These are phyloP conservation scores for Macroglossus sobrinus DNA, from an alignment of 2,113 vertebrate genomes.

Conservation along the genomic window DNA sequence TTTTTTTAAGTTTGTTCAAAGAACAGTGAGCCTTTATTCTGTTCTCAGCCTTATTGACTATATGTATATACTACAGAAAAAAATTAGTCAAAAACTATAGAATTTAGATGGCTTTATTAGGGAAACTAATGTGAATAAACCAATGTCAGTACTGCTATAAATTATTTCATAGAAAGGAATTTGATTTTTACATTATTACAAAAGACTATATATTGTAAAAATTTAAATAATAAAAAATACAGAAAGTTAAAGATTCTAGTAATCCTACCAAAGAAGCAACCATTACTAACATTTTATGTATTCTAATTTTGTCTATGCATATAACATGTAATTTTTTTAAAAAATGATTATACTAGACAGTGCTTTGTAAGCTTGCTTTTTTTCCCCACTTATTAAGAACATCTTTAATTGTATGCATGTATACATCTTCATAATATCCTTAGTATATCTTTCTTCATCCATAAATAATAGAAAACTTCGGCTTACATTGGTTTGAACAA, in stretches of 20 bases:
- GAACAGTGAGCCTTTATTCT: not conserved
- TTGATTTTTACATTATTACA: not conserved
- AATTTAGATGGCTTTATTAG: conserved; percentile 13
- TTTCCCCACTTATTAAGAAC: not conserved
- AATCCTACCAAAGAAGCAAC: not conserved
- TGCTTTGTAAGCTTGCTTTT: conserved; percentile 8
- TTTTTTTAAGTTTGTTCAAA: conserved; percentile 39
- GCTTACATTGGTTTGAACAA: not conserved
- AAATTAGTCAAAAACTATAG: not conserved
- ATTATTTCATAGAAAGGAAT: not conserved
- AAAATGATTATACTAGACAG: not conserved
- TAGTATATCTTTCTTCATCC: not conserved
- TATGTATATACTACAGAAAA: not conserved
- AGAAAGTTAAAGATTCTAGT: not conserved
- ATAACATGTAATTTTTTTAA: not conserved
- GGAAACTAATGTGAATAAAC: not conserved
- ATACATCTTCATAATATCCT: not conserved
- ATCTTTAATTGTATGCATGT: not conserved
- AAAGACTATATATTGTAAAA: not conserved
- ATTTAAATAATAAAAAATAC: not conserved
- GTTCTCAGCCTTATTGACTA: not conserved
- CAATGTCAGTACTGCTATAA: not conserved
- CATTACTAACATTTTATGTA: not conserved
- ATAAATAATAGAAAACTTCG: not conserved
- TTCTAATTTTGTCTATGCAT: not conserved